A percentile compares a stretch with the other conserved stretches of the same genome.
phyloP scores from a whole-genome alignment of 92 coral and sea anemone genomes.

The Heteractis magnifica region DNA sequence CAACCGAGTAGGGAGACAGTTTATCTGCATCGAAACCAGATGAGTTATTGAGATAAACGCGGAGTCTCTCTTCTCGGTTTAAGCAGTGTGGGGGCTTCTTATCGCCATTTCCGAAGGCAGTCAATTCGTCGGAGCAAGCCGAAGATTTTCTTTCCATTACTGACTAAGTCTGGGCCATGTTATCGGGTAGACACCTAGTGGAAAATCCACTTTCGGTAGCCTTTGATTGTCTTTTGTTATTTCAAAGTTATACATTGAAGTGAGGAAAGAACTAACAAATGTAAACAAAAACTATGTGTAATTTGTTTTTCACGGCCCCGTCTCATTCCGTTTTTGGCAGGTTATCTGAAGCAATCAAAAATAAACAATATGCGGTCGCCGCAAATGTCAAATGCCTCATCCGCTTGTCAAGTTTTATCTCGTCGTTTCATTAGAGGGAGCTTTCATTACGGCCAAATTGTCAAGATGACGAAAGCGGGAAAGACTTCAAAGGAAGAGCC shows the following conservation, averaged over 20 bases:
- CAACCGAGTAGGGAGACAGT: conserved; percentile 49
- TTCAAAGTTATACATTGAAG: conserved; percentile 54
- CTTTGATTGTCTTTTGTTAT: conserved; percentile 62
- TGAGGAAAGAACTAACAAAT: conserved; percentile 77
- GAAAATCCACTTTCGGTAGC: conserved; percentile 61
- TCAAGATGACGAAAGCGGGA: conserved; percentile 26
- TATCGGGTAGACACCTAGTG: neutral
- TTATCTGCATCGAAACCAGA: conserved; percentile 59
- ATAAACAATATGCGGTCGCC: conserved; percentile 67
- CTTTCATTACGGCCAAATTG: conserved; percentile 74
- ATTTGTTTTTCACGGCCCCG: conserved; percentile 89
- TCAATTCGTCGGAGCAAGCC: conserved; percentile 2
- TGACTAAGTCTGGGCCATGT: neutral
- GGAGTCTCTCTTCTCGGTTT: conserved; percentile 39
- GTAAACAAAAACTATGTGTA: conserved; percentile 69
- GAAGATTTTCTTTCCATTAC: neutral
- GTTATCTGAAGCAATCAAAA: conserved; percentile 73
- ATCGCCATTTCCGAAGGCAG: conserved; percentile 12
- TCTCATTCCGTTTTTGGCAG: conserved; percentile 78
- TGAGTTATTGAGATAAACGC: conserved; percentile 67
- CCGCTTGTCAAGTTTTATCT: conserved; percentile 72
- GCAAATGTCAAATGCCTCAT: conserved; percentile 55
- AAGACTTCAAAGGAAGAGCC: conserved; percentile 41
- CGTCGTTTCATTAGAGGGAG: conserved; percentile 58
- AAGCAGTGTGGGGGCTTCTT: conserved; percentile 43